Percentiles rank a stretch among this genome's conserved stretches.
phyloP scores from a whole-genome alignment of 2,113 vertebrate genomes.

The Leptocoma aspasia region DNA sequence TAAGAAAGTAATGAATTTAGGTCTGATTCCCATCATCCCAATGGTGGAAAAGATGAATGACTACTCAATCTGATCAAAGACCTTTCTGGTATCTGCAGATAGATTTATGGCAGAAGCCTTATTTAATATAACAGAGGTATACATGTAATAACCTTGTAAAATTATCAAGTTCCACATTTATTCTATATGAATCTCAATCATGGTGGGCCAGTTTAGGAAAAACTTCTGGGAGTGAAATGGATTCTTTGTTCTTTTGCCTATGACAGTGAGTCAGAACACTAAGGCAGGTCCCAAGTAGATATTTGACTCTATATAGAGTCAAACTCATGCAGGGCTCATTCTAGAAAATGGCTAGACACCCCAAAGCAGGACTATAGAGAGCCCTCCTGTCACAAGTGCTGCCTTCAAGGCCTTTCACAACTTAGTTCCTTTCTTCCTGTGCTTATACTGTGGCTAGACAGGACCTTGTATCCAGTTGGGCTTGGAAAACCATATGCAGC shows the following conservation, averaged over 20 bases:
- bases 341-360: background rate
- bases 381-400: background rate
- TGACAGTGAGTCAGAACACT: background rate
- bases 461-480: background rate
- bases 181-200: background rate
- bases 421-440: background rate
- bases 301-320: background rate
- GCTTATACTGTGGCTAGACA: background rate
- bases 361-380: background rate
- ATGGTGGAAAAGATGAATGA: background rate
- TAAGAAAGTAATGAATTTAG: constrained; percentile 34
- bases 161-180: background rate
- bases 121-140: constrained; percentile 9
- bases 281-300: background rate
- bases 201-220: background rate
- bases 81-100: constrained; percentile 8
- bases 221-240: background rate
- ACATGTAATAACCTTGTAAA: background rate
- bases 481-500: background rate
- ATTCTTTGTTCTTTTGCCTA: background rate
- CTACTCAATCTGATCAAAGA: constrained; percentile 17
- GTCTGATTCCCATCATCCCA: constrained; percentile 17
- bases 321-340: background rate
- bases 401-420: background rate
- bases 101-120: constrained; percentile 8